Percentiles rank a stretch among this genome's conserved stretches.
phyloP scores from a whole-genome alignment of 2,797 vertebrate genomes.

The Eulemur coronatus region DNA sequence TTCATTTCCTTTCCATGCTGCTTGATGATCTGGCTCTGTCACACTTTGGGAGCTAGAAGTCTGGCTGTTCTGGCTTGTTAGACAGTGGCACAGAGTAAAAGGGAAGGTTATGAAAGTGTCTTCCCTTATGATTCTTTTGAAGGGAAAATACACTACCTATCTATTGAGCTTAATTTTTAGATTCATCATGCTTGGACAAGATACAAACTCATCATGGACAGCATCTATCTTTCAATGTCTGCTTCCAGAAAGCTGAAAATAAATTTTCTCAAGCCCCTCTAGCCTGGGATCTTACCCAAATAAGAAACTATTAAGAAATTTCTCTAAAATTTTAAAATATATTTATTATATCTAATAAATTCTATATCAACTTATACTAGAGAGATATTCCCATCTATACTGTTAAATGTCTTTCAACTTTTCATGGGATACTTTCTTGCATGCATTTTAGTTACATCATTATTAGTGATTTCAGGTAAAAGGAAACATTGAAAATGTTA shows the following conservation, averaged over 20 bases:
- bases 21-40: neutral
- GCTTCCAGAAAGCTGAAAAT: neutral
- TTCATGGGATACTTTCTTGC: neutral
- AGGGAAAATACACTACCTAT: neutral
- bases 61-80: conserved; percentile 18
- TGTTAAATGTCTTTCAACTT: neutral
- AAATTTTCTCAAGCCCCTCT: neutral
- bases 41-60: neutral
- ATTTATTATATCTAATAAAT: neutral
- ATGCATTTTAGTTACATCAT: neutral
- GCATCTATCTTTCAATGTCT: neutral
- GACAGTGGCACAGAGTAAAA: neutral
- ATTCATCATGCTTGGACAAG: neutral
- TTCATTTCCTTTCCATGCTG: neutral
- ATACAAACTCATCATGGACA: neutral
- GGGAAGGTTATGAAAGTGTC: neutral
- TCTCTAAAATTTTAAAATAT: neutral
- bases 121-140: conserved; percentile 17
- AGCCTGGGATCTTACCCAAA: neutral
- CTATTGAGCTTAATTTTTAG: conserved; percentile 33
- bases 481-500: neutral
- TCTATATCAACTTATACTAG: neutral
- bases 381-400: neutral
- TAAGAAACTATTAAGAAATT: neutral
- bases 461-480: neutral